A percentile compares a stretch with the other conserved stretches of the same genome.
Evolutionary conservation across 2,888 invertebrate species (phyloP).

Genomic region (Monoplex corrugatus): DNA sequence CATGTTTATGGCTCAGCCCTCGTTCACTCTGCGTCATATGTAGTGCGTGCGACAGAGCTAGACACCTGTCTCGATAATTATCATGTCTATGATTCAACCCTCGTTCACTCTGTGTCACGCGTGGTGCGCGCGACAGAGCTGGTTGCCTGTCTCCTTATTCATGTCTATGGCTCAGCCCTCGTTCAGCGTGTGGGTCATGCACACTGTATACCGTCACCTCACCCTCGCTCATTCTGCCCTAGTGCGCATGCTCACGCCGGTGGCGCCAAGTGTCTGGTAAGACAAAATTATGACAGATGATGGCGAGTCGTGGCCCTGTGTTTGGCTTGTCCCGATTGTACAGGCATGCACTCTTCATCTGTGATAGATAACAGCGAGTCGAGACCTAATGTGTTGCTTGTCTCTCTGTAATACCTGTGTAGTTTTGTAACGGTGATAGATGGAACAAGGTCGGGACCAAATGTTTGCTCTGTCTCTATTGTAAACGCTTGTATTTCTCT

Average conservation of each 20-base stretch:
- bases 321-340: not conserved
- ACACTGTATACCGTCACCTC: no score
- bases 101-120: no score
- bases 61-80: no score
- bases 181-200: no score
- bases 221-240: not conserved
- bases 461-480: not conserved
- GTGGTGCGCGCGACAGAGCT: no score
- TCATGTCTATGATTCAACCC: no score
- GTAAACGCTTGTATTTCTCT: not conserved
- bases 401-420: not conserved
- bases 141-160: no score
- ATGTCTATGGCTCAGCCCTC: no score
- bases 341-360: not conserved
- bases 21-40: no score
- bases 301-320: not conserved
- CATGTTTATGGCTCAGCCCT: no score
- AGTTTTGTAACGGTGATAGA: no score
- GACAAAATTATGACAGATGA: not conserved
- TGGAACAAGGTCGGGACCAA: not conserved
- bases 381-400: constrained; percentile 8
- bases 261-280: not conserved
- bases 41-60: no score
- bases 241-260: constrained; percentile 4
- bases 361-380: not conserved